These are phyloP conservation scores for Apamea monoglypha DNA, from an alignment of 2,888 invertebrate species.

Conservation along the genomic window DNA sequence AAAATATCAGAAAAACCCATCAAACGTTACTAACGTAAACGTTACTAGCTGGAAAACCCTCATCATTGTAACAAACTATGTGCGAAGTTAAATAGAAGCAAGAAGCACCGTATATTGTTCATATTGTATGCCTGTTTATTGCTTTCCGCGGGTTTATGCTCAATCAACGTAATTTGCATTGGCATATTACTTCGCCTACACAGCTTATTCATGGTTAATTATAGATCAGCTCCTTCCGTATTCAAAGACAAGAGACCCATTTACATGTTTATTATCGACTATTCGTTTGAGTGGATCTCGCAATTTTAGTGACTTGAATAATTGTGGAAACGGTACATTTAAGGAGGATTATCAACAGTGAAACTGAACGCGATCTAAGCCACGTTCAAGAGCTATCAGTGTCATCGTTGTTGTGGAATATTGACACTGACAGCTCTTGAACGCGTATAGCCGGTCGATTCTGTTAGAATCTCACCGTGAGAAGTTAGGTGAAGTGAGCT, in stretches of 20 bases:
- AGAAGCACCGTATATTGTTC: conserved; percentile 7
- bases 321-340: neutral
- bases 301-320: neutral
- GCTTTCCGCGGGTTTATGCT: conserved; percentile 8
- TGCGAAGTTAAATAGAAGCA: neutral
- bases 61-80: neutral
- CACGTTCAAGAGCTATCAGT: neutral
- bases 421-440: neutral
- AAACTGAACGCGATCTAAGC: neutral
- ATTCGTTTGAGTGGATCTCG: neutral
- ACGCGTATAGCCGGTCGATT: too few species aligned
- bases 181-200: conserved; percentile 3
- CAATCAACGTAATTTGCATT: conserved; percentile 35
- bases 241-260: conserved; percentile 2
- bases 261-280: conserved; percentile 6
- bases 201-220: conserved; percentile 30
- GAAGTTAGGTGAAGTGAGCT: too few species aligned
- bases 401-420: neutral
- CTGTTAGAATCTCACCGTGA: too few species aligned
- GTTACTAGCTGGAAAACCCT: neutral
- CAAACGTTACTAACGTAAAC: neutral
- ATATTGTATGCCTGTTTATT: conserved; percentile 30
- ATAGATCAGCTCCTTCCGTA: conserved; percentile 39
- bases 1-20: neutral
- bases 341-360: too few species aligned